Percentiles rank a stretch among this genome's conserved stretches.
Conservation (phyloP, 2,113 vertebrate genomes). For the Dromiciops gliroides region DNA sequence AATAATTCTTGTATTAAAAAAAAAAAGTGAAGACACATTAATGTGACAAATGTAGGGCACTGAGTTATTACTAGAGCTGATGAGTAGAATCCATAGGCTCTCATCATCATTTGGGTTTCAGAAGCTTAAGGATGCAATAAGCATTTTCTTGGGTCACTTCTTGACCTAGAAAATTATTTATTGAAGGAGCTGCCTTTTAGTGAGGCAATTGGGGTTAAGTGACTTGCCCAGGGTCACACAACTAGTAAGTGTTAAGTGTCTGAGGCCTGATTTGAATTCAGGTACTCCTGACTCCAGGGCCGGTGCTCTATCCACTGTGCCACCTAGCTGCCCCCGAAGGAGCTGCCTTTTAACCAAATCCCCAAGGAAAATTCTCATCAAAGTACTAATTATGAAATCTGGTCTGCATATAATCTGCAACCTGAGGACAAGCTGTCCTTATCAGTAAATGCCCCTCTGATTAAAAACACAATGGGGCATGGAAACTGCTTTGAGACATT, state of each 20-base stretch:
- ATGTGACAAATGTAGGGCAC: neutral
- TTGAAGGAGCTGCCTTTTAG: slow-evolving; percentile 20
- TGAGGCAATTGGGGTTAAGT: too few relatives aligned
- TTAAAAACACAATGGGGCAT: neutral
- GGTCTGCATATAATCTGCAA: slow-evolving; percentile 58
- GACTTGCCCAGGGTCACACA: too few relatives aligned
- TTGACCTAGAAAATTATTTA: slow-evolving; percentile 34
- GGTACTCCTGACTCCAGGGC: too few relatives aligned
- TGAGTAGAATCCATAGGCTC: neutral
- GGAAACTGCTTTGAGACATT: neutral
- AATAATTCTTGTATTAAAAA: neutral
- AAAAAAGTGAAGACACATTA: neutral
- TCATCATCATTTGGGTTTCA: neutral
- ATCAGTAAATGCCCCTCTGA: slow-evolving; percentile 18
- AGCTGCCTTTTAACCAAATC: slow-evolving; percentile 11
- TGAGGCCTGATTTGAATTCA: too few relatives aligned
- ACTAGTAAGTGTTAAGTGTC: too few relatives aligned
- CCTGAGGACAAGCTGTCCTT: neutral
- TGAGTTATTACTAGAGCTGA: neutral
- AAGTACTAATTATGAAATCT: slow-evolving; percentile 47
- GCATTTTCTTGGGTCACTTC: slow-evolving; percentile 30
- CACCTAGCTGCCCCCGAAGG: too few relatives aligned
- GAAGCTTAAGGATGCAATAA: neutral
- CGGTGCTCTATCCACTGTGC: too few relatives aligned
- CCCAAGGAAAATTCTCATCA: slow-evolving; percentile 44